Conservation (phyloP, 2,888 invertebrate genomes). For the Lepetodrilus schrolli region DNA sequence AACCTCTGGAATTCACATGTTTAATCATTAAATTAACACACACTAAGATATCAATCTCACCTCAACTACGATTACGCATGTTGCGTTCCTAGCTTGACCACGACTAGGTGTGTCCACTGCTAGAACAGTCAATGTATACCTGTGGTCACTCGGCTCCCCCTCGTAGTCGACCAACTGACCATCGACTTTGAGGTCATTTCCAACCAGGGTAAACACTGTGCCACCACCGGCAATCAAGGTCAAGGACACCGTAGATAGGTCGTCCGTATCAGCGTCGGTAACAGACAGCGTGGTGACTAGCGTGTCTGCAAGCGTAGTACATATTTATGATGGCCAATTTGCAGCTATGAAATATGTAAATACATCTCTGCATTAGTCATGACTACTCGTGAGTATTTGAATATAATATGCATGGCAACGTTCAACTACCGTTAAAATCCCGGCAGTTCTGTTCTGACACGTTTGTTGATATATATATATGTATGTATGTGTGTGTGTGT, state of each 20-base stretch:
- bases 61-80: background rate
- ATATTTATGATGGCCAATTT: background rate
- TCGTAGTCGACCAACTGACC: background rate
- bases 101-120: background rate
- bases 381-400: too few relatives aligned
- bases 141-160: background rate
- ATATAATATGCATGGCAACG: too few relatives aligned
- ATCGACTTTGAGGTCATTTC: background rate
- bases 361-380: too few relatives aligned
- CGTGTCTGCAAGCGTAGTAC: background rate
- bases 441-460: too few relatives aligned
- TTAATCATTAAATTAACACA: too few relatives aligned
- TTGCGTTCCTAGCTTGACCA: background rate
- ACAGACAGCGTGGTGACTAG: background rate
- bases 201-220: background rate
- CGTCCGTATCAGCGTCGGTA: background rate
- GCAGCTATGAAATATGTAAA: too few relatives aligned
- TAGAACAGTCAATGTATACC: background rate
- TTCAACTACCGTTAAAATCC: too few relatives aligned
- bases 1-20: too few relatives aligned
- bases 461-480: too few relatives aligned
- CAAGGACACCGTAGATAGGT: background rate
- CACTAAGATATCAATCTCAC: background rate
- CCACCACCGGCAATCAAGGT: background rate
- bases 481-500: too few relatives aligned